Evolutionary conservation across 2,888 invertebrate genomes (phyloP), one percentile per base, ranked within the genome.

Genomic region (Diaphora mendica): DNA sequence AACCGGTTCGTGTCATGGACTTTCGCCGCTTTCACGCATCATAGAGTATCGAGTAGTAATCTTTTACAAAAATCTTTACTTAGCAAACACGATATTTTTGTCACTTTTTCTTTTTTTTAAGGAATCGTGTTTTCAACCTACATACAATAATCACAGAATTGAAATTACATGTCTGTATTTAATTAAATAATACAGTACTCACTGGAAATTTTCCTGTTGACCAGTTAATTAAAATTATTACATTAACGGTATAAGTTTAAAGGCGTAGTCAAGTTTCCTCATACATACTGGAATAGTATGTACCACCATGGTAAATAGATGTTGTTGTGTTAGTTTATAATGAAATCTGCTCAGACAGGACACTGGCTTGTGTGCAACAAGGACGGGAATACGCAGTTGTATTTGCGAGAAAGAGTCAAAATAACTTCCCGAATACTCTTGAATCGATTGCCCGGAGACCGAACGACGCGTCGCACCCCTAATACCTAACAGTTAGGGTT

Each of bases 11-110:
- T 87, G 87, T 87, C 85, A 85, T 83, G 81, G 75, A 93, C 94
- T 95, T 94, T 95, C 95, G 88, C 94, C 91, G 87, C 92, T 94
- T 93, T 93, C 94, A 91, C 92, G 90, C 89, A 82, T 91, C 88
- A 90, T 86, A 84, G 88, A 85, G 81, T 82, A 84, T 11, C 35
- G 59, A 82, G 85, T 85, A 77, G 80, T 85, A 86, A 90, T 91
- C 89, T 85, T 88, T 89, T 87, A 89, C 90, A 85, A 93, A 93
- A 92, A 90, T 85, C 15, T 90, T 79, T 87, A 89, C 90, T 91
- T 89, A 89, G 81, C 77, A 77, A 86, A 77, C 80, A 80, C 76
- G 80, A 78, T 51, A 77, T 68, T 81, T 79, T 77, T 75, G 73
- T 75, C 68, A 73, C 64, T 64, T 77, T 75, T 74, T 73, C 71